Evolutionary conservation across 2,888 invertebrate species (phyloP).

Genomic region (Pollenia griseotomentosa): DNA sequence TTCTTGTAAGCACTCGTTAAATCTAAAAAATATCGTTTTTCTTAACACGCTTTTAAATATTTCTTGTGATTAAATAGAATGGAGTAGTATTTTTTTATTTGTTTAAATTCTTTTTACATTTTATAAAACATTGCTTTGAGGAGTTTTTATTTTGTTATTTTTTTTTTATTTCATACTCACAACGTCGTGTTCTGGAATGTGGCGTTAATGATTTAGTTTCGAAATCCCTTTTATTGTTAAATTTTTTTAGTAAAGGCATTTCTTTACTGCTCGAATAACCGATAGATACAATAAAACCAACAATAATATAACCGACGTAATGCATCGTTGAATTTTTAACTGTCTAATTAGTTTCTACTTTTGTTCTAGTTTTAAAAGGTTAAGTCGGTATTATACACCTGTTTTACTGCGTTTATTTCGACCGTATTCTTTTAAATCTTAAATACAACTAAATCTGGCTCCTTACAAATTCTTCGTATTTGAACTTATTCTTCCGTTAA

Average conservation of each 20-base stretch:
- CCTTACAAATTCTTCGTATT: constrained; percentile 75
- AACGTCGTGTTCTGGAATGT: constrained; percentile 66
- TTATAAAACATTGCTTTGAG: neutral
- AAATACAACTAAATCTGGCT: constrained; percentile 75
- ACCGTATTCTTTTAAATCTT: constrained; percentile 69
- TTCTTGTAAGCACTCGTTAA: constrained; percentile 7
- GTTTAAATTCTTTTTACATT: neutral
- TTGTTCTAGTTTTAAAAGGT: constrained; percentile 61
- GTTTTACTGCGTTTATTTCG: constrained; percentile 69
- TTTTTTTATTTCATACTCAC: constrained; percentile 59
- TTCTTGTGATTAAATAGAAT: neutral
- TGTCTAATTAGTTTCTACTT: constrained; percentile 14
- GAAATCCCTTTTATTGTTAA: constrained; percentile 35
- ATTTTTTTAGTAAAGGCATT: constrained; percentile 7
- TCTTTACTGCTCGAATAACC: constrained; percentile 47
- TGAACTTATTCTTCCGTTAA: constrained; percentile 49
- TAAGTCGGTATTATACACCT: neutral
- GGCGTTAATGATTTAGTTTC: constrained; percentile 24
- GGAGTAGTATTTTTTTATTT: neutral
- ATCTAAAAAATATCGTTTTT: constrained; percentile 17
- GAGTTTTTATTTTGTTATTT: neutral
- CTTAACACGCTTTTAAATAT: neutral
- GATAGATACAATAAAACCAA: constrained; percentile 46
- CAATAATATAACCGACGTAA: constrained; percentile 33
- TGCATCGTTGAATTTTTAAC: constrained; percentile 38